phyloP scores from a whole-genome alignment of 2,888 invertebrate species.

The Allolobophora icterica region DNA sequence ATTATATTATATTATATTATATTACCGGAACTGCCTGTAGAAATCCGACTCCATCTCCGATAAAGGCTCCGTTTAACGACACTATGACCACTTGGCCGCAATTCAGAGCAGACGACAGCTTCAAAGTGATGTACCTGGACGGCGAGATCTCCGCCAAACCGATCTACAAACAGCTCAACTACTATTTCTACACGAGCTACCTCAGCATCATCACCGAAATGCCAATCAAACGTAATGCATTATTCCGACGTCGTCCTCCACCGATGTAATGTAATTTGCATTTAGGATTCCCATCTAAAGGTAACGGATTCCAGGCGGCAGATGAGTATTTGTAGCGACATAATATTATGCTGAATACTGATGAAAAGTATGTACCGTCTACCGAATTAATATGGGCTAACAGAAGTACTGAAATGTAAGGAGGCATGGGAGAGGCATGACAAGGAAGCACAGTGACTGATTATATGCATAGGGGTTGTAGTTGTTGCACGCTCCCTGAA shows the following conservation, averaged over 20 bases:
- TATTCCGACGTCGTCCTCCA: background rate
- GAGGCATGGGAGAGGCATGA: no score
- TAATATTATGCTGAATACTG: no score
- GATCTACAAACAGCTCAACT: slow-evolving; percentile 38
- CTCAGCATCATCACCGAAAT: background rate
- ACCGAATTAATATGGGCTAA: background rate
- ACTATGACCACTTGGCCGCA: slow-evolving; percentile 37
- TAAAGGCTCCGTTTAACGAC: slow-evolving; percentile 37
- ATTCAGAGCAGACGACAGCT: slow-evolving; percentile 33
- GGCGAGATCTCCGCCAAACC: background rate
- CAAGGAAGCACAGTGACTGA: no score
- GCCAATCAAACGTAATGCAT: background rate
- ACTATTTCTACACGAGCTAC: slow-evolving; percentile 39
- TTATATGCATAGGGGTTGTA: no score
- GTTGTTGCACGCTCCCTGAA: no score
- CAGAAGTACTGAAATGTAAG: no score
- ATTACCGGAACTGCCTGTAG: background rate
- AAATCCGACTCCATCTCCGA: slow-evolving; percentile 44
- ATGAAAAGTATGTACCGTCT: background rate
- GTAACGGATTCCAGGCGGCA: background rate
- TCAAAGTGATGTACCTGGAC: slow-evolving; percentile 30
- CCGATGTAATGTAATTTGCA: background rate
- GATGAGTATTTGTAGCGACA: no score
- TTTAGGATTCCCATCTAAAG: background rate
- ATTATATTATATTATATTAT: no score